phyloP scores from a whole-genome alignment of 2,797 vertebrate species.

The Ficedula albicollis region DNA sequence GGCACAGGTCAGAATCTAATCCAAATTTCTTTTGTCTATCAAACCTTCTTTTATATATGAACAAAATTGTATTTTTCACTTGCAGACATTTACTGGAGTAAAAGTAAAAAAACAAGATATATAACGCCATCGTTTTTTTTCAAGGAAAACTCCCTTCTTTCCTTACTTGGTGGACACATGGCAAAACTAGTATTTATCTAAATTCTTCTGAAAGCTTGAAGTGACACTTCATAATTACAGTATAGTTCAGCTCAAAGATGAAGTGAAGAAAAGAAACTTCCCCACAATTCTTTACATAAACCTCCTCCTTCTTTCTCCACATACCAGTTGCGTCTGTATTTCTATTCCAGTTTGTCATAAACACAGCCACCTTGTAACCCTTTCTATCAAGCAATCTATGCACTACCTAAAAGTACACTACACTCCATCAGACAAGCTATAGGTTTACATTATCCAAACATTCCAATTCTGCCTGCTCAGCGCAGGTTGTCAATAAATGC shows the following conservation, averaged over 20 bases:
- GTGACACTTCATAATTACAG: conserved; percentile 61
- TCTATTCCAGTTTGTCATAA: conserved; percentile 59
- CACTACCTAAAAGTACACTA: conserved; percentile 69
- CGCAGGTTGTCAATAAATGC: conserved; percentile 77
- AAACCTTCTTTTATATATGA: neutral
- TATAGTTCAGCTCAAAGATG: conserved; percentile 50
- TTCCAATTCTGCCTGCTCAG: conserved; percentile 79
- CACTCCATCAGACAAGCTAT: conserved; percentile 72
- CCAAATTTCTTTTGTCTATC: neutral
- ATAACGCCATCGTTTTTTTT: neutral
- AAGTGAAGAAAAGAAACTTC: conserved; percentile 61
- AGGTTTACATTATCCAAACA: conserved; percentile 85
- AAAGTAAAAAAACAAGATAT: neutral
- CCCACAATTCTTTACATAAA: conserved; percentile 51
- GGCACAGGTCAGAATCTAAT: neutral
- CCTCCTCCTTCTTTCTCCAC: conserved; percentile 37
- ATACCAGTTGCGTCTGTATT: conserved; percentile 1
- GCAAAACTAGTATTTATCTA: conserved; percentile 43
- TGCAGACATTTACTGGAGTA: neutral
- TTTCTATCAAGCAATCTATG: conserved; percentile 77
- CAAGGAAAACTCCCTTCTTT: neutral
- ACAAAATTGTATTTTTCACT: neutral
- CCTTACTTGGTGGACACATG: conserved; percentile 20
- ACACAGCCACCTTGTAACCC: conserved; percentile 70
- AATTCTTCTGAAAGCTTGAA: conserved; percentile 54